Evolutionary conservation across 2,888 invertebrate genomes (phyloP).

Genomic region (Amphipoea lucens): DNA sequence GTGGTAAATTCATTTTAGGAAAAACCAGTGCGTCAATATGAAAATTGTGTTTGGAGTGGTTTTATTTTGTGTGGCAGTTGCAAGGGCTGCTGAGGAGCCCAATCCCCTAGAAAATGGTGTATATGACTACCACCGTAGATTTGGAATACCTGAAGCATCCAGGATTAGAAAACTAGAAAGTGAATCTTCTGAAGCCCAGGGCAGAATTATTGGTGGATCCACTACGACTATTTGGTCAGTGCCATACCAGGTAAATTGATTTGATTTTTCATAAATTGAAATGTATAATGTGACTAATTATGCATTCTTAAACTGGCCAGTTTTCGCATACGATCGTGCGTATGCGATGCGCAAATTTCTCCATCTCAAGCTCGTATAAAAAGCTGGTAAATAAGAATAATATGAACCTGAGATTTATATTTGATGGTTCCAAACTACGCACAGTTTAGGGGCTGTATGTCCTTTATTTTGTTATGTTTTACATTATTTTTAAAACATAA

Average conservation of each 20-base stretch:
- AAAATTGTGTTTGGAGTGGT: constrained; percentile 41
- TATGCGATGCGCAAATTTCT: background rate
- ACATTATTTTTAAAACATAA: background rate
- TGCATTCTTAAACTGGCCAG: background rate
- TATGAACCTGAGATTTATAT: background rate
- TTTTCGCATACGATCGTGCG: background rate
- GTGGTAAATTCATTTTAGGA: constrained; percentile 14
- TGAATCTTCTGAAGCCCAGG: constrained; percentile 53
- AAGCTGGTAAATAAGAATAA: background rate
- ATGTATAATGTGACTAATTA: background rate
- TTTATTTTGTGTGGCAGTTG: constrained; percentile 51
- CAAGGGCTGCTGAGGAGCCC: constrained; percentile 43
- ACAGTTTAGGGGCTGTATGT: background rate
- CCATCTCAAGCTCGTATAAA: background rate
- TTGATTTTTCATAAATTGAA: background rate
- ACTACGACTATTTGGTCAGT: constrained; percentile 65
- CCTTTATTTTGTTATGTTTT: background rate
- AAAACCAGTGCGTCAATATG: constrained; percentile 38
- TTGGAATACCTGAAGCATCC: constrained; percentile 72
- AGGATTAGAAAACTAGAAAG: constrained; percentile 70
- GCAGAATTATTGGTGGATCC: constrained; percentile 72
- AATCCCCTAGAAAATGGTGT: constrained; percentile 60
- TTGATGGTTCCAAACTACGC: background rate
- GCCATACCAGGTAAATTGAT: constrained; percentile 71
- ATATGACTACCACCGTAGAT: constrained; percentile 70